phyloP scores from a whole-genome alignment of 2,888 invertebrate genomes.

The Ctenicera cuprea region DNA sequence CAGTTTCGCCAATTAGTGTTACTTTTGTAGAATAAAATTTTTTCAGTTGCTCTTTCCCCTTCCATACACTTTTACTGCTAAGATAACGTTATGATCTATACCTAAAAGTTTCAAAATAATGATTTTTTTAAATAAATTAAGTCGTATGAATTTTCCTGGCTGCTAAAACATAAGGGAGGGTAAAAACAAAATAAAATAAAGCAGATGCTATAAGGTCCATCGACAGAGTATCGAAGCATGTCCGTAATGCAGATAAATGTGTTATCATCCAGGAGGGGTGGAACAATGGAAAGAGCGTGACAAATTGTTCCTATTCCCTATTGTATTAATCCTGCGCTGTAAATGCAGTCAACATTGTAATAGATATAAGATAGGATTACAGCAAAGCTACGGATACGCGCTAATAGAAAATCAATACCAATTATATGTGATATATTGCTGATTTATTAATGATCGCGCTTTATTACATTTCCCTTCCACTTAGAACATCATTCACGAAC shows the following conservation, averaged over 20 bases:
- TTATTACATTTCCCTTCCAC: conserved; percentile 40
- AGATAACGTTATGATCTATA: no score
- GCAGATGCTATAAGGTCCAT: conserved; percentile 47
- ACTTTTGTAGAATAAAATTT: no score
- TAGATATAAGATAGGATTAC: conserved; percentile 68
- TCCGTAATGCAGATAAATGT: conserved; percentile 69
- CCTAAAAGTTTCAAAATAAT: no score
- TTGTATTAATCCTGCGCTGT: conserved; percentile 67
- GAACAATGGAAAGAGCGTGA: conserved; percentile 68
- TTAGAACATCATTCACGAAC: conserved; percentile 25
- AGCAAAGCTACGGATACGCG: conserved; percentile 53
- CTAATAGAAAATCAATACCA: conserved; percentile 69
- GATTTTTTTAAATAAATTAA: no score
- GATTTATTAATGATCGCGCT: conserved; percentile 65
- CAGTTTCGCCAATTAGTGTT: no score
- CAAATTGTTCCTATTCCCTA: conserved; percentile 71
- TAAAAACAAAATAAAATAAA: conserved; percentile 40
- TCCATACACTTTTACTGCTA: no score
- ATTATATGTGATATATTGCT: conserved; percentile 68
- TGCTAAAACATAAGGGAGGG: no score
- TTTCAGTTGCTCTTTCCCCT: no score
- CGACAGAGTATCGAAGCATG: conserved; percentile 42
- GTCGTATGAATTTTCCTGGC: no score
- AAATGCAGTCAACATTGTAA: conserved; percentile 70
- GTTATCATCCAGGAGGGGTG: conserved; percentile 66